These are phyloP conservation scores for Bryconaethiops microstoma DNA, from an alignment of 2,797 vertebrate species.

Conservation along the genomic window DNA sequence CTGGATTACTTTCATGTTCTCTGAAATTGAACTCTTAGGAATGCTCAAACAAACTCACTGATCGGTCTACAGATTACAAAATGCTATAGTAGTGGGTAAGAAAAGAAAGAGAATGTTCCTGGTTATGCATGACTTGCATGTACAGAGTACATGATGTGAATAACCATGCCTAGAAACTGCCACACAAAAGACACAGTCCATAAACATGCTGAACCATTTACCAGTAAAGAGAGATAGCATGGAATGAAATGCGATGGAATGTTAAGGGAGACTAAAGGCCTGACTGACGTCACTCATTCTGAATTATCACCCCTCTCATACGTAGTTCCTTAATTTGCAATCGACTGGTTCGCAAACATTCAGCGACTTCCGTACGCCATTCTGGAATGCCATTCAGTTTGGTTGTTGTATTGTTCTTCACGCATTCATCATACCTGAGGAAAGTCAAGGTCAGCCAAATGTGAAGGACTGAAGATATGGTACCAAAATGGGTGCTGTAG, in stretches of 20 bases:
- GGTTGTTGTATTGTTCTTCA: neutral
- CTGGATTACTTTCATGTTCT: neutral
- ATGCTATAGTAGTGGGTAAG: neutral
- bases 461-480: too few relatives aligned
- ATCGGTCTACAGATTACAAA: neutral
- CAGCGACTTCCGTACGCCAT: neutral
- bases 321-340: too few relatives aligned
- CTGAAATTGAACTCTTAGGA: neutral
- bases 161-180: neutral
- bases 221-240: neutral
- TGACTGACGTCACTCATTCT: neutral
- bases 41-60: neutral
- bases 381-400: neutral
- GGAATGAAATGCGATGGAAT: neutral
- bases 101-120: neutral
- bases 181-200: neutral
- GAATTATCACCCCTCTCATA: neutral
- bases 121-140: neutral
- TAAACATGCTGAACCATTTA: neutral
- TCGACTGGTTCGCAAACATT: neutral
- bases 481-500: too few relatives aligned
- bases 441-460: neutral
- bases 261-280: neutral
- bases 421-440: neutral
- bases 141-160: neutral